Evolutionary conservation across 2,888 invertebrate species (phyloP), one percentile per base, ranked within the genome.

Genomic region (Drosophila infuscata): DNA sequence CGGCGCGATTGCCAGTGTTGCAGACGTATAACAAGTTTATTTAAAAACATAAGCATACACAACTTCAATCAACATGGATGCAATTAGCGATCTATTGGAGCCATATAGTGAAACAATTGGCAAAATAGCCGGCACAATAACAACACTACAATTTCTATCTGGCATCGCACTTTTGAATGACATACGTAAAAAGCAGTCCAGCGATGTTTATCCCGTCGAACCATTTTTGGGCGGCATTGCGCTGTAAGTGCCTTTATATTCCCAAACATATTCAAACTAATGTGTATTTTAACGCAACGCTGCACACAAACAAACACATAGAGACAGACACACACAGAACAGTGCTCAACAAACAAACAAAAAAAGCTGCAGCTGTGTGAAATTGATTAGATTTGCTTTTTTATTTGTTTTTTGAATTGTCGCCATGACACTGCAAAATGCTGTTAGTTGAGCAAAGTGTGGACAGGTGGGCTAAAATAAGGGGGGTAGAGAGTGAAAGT

Each of bases 111-210:
- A 91, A 29, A 66, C 77, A 8, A 92, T 93, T 66, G 97, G 95
- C 48, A 93, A 94, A 65, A 93, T 95, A 60, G 97, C 98, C 43
- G 95, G 96, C 74, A 93, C 96, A 67, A 95, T 96, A 33, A 98
- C 98, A 33, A 95, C 97, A 82, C 95, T 95, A 0, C 97, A 98
- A 92, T 97, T 98, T 94, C 95, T 98, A 90, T 95, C 97, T 36
- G 97, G 97, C 88, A 94, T 94, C 91, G 94, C 96, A 90, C 94
- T 97, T 72, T 95, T 97, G 91, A 95, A 94, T 91, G 96, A 96
- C 89, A 96, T 97, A 75, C 95, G 95, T 74, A 95, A 95, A 86
- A 95, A 95, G 88, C 95, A 95, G 25, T 94, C 94, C 82, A 95
- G 97, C 0, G 94, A 94, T 83, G 95, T 95, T 64, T 94, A 95